Evolutionary conservation across 2,888 invertebrate species (phyloP).

Genomic region (Coelogynopora nodosa): DNA sequence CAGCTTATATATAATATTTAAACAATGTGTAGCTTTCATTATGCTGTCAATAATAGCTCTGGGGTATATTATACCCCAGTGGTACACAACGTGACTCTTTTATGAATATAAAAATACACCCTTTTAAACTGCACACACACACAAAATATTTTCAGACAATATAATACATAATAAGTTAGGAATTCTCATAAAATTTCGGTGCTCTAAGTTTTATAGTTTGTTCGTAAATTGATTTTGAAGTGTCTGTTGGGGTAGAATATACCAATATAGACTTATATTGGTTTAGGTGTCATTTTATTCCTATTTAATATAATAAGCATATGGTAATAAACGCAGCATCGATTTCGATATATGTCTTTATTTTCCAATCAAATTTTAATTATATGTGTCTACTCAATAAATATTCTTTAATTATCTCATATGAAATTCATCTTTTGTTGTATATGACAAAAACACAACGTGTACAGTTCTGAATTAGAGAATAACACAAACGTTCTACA

Average conservation of each 20-base stretch:
- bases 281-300: too few relatives aligned
- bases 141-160: conserved; percentile 29
- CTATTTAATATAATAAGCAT: too few relatives aligned
- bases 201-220: conserved; percentile 22
- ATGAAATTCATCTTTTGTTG: too few relatives aligned
- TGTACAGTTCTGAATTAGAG: too few relatives aligned
- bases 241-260: conserved; percentile 28
- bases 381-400: too few relatives aligned
- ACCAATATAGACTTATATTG: too few relatives aligned
- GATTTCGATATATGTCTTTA: too few relatives aligned
- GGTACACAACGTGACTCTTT: conserved; percentile 18
- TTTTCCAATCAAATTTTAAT: too few relatives aligned
- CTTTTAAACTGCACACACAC: conserved; percentile 15
- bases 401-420: too few relatives aligned
- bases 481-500: too few relatives aligned
- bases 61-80: conserved; percentile 28
- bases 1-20: conserved; percentile 31
- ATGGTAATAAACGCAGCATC: too few relatives aligned
- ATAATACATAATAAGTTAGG: conserved; percentile 31
- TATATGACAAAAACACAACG: too few relatives aligned
- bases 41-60: conserved; percentile 29
- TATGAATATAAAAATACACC: conserved; percentile 31
- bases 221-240: conserved; percentile 18
- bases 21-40: conserved; percentile 25
- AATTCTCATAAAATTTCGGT: conserved; percentile 28